These are phyloP conservation scores for chimpanzee (Pan troglodytes) DNA, from an alignment of 2,113 vertebrate species.

Conservation along the genomic window NHGRI_mPanTro3-v2.1_pri NC_072413.2:68984501-68985000, in stretches of 20 bases:
- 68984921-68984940: not conserved
- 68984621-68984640: not conserved
- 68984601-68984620: not conserved
- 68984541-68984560: not conserved
- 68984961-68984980: slow-evolving; percentile 12
- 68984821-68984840: not conserved
- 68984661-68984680: not conserved
- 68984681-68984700: not conserved
- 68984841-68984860: not conserved
- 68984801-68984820: slow-evolving; percentile 10
- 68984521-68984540: not conserved
- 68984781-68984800: not conserved
- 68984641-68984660: slow-evolving; percentile 35
- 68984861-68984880: not conserved
- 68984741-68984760: not conserved
- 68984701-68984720: slow-evolving; percentile 45
- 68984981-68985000: not conserved
- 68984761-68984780: not conserved
- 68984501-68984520: not conserved
- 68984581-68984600: not conserved
- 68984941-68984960: not conserved
- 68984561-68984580: slow-evolving; percentile 15
- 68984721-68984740: slow-evolving; percentile 9
- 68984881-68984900: not conserved
- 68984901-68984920: not conserved